Evolutionary conservation across 1,140 invertebrate species (phyloP).

Genomic region (Ylistrum balloti): DNA sequence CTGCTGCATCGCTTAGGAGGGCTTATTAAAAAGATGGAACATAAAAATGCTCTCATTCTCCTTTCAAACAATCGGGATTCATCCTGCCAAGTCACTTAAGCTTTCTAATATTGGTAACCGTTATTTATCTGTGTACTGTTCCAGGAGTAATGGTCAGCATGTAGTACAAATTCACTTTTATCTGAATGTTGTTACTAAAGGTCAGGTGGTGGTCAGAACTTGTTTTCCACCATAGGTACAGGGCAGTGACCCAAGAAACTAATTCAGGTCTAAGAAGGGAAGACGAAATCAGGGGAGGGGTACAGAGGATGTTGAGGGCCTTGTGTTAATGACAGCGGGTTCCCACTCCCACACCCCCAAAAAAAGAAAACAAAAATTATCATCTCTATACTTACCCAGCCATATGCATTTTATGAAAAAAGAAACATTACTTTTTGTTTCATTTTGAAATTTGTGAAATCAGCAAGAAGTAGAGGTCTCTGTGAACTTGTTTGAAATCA

Average conservation of each 20-base stretch:
- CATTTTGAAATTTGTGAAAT: no score
- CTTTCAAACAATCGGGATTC: background rate
- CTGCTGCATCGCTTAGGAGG: no score
- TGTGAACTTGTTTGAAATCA: no score
- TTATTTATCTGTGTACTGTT: background rate
- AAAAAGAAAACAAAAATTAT: no score
- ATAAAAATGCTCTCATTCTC: no score
- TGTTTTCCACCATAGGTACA: background rate
- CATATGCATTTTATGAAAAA: no score
- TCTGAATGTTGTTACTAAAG: background rate
- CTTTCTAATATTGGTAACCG: background rate
- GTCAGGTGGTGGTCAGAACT: conserved; percentile 2
- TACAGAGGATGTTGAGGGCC: background rate
- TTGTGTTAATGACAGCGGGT: background rate
- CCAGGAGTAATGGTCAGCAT: background rate
- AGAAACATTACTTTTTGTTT: no score
- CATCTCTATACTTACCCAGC: no score
- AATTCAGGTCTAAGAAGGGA: background rate
- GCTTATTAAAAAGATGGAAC: no score
- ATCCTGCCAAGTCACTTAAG: background rate
- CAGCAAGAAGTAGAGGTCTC: no score
- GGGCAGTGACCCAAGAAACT: background rate
- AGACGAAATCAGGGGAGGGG: background rate
- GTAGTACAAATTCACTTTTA: background rate
- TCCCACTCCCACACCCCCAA: no score